Evolutionary conservation across 92 coral and sea anemone genomes (phyloP), one percentile per base, ranked within the genome.

Genomic region (Anthopleura xanthogrammica): DNA sequence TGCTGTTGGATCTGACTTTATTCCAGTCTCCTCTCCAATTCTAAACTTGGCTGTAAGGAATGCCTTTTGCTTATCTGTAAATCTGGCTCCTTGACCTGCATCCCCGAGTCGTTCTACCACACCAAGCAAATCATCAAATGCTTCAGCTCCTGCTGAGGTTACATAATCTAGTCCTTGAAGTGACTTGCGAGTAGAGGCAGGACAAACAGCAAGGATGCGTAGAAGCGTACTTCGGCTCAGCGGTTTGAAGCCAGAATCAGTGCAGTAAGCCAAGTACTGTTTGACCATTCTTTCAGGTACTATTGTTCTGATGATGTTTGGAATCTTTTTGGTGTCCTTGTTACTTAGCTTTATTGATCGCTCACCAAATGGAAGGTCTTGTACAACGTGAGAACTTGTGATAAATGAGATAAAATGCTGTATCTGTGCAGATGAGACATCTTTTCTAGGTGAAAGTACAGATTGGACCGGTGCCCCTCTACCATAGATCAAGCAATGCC

Each of bases 381-480:
- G 87, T 54, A 88, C 78, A 24, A 88, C 39, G 79, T 83, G 91
- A 50, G 91, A 83, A 41, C 91, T 88, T 78, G 91, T 88, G 42
- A 79, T 79, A 57, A 83, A 83, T 16, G 82, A 9, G 58, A 88
- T 62, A 46, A 88, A 88, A 65, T 88, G 91, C 13, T 87, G 79
- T 60, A 71, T 87, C 80, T 83, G 83, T n/a, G 9, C 41, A 74
- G 48, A 12, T 60, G 90, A 77, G 76, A 83, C 80, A 43, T 82
- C 86, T 76, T 43, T 79, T 80, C 89, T 87, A 19, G 91, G 60
- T 54, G 76, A 77, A 41, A 79, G 79, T 17, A 24, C 85, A 8
- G 80, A 70, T 84, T 75, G 87, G 77, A 90, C 88, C 22, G 93
- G 92, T 48, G 88, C 82, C 23, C 96, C 96, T 79, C 96, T 92